Base-by-base conservation (phyloP, 2,113 vertebrate genomes). In the Centropristis striata region DNA sequence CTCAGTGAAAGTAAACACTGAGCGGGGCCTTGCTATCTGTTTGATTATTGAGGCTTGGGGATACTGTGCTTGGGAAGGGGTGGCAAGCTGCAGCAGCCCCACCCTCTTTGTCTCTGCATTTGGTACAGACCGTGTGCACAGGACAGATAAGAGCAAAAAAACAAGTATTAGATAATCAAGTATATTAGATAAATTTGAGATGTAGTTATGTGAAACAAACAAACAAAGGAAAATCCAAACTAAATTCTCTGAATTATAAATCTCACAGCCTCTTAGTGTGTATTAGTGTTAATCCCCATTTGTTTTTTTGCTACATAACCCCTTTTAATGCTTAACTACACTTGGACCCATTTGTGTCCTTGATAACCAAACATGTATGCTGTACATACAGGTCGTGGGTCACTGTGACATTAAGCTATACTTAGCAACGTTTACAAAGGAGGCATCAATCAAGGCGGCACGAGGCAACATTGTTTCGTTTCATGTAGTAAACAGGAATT, bases 71-170 rank as follows among this genome's bases (percentile, higher is more conserved):
- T 41, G 61, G 42, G 46, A 80, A 79, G 36, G 66, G 44, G 42
- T 28, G 71, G 47, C 25, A 32, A 53, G 44, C 39, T 16, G 57
- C 51, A 37, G 69, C 14, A 53, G 64, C 68, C 72, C 75, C 70
- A 67, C 88, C 87, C 83, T 87, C 54, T 71, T 21, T 50, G 61
- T 75, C 75, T 84, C 78, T 59, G 78, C 77, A 39, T 85, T 84
- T 63, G 21, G 85, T 86, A 82, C 70, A 72, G 71, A 71, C 77
- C 47, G 16, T 70, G 68, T 90, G 88, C 79, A 72, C 72, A 67
- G 65, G 50, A 67, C 73, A 91, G 89, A 93, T 89, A 91, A 87
- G 80, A 39, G n/a, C 5, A 46, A 41, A 81, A 66, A 86, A 60
- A 71, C 53, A 85, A 32, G 32, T 32, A 32, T 32, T 4, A 32